A percentile compares a stretch with the other conserved stretches of the same genome.
Conservation (phyloP, 92 coral and sea anemone genomes). For the Heliopora coerulea region DNA sequence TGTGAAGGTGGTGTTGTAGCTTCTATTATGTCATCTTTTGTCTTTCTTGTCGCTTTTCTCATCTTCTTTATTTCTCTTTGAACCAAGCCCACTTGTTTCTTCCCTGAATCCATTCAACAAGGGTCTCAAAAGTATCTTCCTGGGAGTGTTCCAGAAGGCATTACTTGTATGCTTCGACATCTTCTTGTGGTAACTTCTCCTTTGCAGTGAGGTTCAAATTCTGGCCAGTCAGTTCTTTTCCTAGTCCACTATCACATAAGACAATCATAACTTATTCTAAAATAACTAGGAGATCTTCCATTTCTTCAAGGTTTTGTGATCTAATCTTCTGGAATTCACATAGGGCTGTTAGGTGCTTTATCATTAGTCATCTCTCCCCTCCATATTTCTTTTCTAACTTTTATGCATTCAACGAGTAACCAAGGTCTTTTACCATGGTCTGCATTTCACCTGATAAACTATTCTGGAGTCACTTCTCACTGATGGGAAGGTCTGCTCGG, state of each 20-base stretch:
- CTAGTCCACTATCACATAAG: slow-evolving; percentile 40
- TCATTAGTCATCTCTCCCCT: slow-evolving; percentile 43
- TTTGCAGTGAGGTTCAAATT: slow-evolving; percentile 52
- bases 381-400: slow-evolving; percentile 37
- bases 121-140: slow-evolving; percentile 45
- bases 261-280: slow-evolving; percentile 37
- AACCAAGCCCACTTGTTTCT: slow-evolving; percentile 49
- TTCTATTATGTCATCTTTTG: slow-evolving; percentile 12
- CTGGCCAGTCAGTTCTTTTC: slow-evolving; percentile 42
- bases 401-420: slow-evolving; percentile 20
- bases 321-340: slow-evolving; percentile 34
- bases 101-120: slow-evolving; percentile 57
- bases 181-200: slow-evolving; percentile 54
- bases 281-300: slow-evolving; percentile 15
- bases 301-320: slow-evolving; percentile 26
- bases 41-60: neutral
- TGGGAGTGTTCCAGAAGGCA: slow-evolving; percentile 54
- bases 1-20: slow-evolving; percentile 32
- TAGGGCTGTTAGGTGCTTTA: slow-evolving; percentile 23
- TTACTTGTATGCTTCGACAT: slow-evolving; percentile 55
- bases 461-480: slow-evolving; percentile 41
- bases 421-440: slow-evolving; percentile 39
- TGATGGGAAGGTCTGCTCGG: slow-evolving; percentile 43
- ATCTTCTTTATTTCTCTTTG: slow-evolving; percentile 1
- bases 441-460: slow-evolving; percentile 45